These are phyloP conservation scores for Ictalurus furcatus DNA, from an alignment of 2,113 vertebrate species.

Conservation along the genomic window DNA sequence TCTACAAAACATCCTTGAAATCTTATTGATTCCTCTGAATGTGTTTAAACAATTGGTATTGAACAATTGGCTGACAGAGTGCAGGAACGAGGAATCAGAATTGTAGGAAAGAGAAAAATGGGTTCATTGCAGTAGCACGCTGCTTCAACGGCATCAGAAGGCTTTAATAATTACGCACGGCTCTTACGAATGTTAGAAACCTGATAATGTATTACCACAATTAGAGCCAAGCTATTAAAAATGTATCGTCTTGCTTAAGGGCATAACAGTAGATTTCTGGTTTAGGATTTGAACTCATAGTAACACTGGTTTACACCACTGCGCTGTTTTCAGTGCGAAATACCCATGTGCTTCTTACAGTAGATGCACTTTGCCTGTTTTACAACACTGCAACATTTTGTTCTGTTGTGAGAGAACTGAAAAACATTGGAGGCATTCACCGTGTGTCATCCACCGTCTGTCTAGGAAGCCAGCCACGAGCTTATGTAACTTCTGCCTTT, in stretches of 20 bases:
- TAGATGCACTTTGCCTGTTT: background rate
- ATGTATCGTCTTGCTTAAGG: background rate
- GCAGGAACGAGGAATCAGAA: background rate
- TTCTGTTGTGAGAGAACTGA: background rate
- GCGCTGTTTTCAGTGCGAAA: background rate
- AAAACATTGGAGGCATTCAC: background rate
- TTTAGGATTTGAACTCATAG: background rate
- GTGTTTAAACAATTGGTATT: background rate
- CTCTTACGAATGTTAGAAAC: background rate
- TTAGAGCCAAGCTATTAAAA: background rate
- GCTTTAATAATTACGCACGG: background rate
- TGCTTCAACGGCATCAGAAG: no score
- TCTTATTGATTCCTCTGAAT: background rate
- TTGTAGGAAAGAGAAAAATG: background rate
- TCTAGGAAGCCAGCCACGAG: background rate
- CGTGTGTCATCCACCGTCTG: slow-evolving; percentile 31
- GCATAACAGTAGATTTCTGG: background rate
- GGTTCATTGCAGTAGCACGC: background rate
- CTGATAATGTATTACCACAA: background rate
- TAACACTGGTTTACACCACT: background rate
- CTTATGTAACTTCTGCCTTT: slow-evolving; percentile 14
- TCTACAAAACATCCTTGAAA: background rate
- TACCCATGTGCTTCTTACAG: background rate
- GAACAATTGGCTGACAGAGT: background rate
- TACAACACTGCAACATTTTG: background rate